Evolutionary conservation across 2,797 vertebrate species (phyloP), one percentile per base, ranked within the genome.

Genomic region (Lerista edwardsae): DNA sequence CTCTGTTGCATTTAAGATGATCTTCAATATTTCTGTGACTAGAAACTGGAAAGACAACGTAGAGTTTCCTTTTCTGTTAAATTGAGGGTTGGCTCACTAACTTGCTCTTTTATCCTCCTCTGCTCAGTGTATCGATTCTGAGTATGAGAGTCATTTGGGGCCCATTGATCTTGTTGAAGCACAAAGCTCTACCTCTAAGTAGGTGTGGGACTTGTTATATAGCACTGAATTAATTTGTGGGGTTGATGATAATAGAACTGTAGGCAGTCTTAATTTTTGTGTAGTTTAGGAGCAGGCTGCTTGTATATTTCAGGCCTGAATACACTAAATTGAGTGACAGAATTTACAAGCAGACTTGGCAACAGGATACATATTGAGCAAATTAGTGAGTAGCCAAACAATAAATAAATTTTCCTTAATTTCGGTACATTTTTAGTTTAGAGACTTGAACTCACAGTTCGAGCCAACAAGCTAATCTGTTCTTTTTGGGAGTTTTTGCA

Each of bases 261-360:
- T 59, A 31, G 21, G 17, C 21, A 44, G 6, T 14, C 65, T 75
- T 62, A 41, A 17, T 47, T 74, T 61, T 64, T 64, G 19, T 69
- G 19, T 17, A 72, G 19, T 25, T 21, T 25, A 51, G 64, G 27
- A 39, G 39, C 57, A 39, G 41, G 27, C 44, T 86, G 34, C 19
- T 84, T 29, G 55, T 84, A 76, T 0, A 2, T 44, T 82, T 86
- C 57, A 80, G 67, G 89, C 77, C 31, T 80, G 86, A 29, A 1
- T 6, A 83, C 79, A 87, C 84, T 47, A 31, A 87, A 72, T 67
- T 71, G 75, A 85, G 75, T 85, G 90, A 89, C 59, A n/a, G 1
- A 21, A 11, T 83, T 80, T 69, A 29, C 72, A 87, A 86, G 34
- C 79, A 87, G 62, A 88, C 31, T 85, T 79, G 79, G 84, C 21